Evolutionary conservation across 2,797 vertebrate species (phyloP).

Genomic region (Rhabdomys pumilio): DNA sequence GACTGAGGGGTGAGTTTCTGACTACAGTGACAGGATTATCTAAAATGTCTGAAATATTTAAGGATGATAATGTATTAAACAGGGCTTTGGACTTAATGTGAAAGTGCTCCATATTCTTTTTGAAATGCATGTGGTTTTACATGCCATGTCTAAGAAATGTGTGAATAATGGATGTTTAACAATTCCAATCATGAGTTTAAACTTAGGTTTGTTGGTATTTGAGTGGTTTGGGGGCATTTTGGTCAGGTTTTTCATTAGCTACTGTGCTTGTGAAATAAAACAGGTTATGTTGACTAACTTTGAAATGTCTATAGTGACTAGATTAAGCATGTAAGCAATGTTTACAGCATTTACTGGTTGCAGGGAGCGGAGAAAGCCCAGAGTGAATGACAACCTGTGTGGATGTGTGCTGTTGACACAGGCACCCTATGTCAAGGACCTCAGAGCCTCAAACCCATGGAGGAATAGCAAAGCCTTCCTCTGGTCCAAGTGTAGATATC

Average conservation of each 20-base stretch:
- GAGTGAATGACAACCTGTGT: background rate
- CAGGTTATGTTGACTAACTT: background rate
- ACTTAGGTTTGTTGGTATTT: conserved; percentile 35
- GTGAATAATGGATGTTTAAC: conserved; percentile 2
- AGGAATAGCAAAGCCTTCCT: background rate
- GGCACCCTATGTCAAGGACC: background rate
- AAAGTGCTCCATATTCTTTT: conserved; percentile 5
- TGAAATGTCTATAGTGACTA: background rate
- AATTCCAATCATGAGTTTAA: conserved; percentile 35
- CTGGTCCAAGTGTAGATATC: background rate
- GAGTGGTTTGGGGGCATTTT: background rate
- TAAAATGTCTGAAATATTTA: conserved; percentile 50
- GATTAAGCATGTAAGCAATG: background rate
- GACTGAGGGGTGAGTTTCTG: background rate
- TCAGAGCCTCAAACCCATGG: background rate
- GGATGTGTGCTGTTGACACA: background rate
- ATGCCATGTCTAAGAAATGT: conserved; percentile 15
- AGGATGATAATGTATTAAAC: conserved; percentile 1
- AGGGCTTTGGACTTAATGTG: conserved; percentile 46
- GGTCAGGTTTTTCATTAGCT: conserved; percentile 53
- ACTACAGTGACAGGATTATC: conserved; percentile 11
- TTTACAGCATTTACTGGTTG: background rate
- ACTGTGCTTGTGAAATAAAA: conserved; percentile 34
- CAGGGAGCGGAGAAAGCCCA: background rate
- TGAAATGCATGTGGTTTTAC: conserved; percentile 55